These are phyloP conservation scores for Catostomus latipinnis DNA, from an alignment of 2,797 vertebrate genomes.

Conservation along the genomic window DNA sequence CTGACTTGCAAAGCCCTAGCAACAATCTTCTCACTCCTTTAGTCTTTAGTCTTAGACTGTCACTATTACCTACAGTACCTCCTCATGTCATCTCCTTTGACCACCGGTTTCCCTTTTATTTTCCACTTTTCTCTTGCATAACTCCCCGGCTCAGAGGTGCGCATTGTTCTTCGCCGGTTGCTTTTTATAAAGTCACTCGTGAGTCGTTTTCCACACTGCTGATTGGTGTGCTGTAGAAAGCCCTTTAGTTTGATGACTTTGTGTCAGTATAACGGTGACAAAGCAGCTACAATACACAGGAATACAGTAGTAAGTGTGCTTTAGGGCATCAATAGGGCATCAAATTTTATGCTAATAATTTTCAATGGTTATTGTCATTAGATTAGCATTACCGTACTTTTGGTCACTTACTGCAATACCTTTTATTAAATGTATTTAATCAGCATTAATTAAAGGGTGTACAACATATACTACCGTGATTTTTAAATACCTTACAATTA, in stretches of 20 bases:
- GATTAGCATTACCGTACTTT: no score
- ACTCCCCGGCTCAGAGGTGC: conserved; percentile 18
- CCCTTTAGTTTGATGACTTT: conserved; percentile 22
- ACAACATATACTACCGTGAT: no score
- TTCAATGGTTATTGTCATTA: no score
- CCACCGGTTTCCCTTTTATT: background rate
- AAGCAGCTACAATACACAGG: conserved; percentile 15
- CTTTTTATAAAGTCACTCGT: conserved; percentile 20
- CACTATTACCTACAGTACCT: background rate
- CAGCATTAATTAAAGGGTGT: no score
- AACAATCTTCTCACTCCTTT: background rate
- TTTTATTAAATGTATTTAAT: no score
- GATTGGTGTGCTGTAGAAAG: conserved; percentile 36
- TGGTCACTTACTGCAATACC: no score
- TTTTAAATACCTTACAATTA: no score
- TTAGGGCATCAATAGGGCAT: background rate
- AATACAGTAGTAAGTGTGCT: conserved; percentile 17
- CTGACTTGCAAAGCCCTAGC: no score
- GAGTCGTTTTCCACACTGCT: conserved; percentile 41
- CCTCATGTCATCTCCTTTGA: background rate
- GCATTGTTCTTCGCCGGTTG: conserved; percentile 24
- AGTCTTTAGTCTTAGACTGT: background rate
- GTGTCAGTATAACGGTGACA: conserved; percentile 13
- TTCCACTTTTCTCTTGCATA: conserved; percentile 28
- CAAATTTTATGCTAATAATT: background rate